Evolutionary conservation across 2,888 invertebrate species (phyloP).

Genomic region (Coecobrya sp.): DNA sequence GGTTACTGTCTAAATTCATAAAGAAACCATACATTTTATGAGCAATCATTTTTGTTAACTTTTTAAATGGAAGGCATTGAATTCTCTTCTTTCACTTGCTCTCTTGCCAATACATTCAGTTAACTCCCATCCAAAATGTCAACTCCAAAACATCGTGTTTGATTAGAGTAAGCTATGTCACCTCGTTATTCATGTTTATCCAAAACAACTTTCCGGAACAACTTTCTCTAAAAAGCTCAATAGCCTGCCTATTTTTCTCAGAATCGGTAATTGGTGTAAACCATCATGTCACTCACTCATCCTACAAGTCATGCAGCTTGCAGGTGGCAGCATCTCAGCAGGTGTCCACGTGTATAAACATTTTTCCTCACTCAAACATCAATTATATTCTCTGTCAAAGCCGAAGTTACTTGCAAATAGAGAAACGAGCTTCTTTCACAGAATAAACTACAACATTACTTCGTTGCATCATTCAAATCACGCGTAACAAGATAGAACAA

Average conservation of each 20-base stretch:
- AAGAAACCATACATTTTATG: no score
- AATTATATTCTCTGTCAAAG: conserved; percentile 11
- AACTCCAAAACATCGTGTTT: no score
- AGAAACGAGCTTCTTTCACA: conserved; percentile 14
- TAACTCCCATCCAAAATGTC: no score
- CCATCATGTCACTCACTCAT: background rate
- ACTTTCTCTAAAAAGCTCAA: background rate
- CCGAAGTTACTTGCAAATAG: background rate
- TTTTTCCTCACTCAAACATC: background rate
- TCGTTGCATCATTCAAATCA: background rate
- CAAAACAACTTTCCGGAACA: background rate
- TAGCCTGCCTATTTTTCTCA: background rate
- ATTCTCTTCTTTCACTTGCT: no score
- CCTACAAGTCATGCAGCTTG: background rate
- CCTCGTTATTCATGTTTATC: background rate
- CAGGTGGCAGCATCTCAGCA: background rate
- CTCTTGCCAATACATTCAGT: no score
- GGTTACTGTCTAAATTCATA: no score
- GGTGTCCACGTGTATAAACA: conserved; percentile 4
- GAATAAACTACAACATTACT: background rate
- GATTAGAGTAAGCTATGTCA: no score
- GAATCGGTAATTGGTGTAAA: no score
- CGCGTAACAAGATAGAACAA: background rate
- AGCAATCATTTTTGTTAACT: no score
- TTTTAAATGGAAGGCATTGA: no score